Evolutionary conservation across 2,888 invertebrate genomes (phyloP).

Genomic region (Psococerastis gibbosa): DNA sequence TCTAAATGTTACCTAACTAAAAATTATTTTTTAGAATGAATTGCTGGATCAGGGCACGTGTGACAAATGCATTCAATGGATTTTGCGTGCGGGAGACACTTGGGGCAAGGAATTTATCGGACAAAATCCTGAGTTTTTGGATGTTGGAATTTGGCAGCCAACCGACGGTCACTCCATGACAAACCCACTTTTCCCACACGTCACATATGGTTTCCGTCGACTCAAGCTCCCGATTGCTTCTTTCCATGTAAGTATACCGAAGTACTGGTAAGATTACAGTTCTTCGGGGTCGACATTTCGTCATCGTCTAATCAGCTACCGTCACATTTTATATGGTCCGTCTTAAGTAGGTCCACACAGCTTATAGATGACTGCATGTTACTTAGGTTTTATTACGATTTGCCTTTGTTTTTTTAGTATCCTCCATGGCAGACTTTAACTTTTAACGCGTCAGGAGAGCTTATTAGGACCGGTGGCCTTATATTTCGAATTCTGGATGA

Average conservation of each 20-base stretch:
- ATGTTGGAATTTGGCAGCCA: slow-evolving; percentile 58
- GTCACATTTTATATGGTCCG: slow-evolving; percentile 4
- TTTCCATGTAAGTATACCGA: slow-evolving; percentile 50
- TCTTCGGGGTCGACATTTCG: no score
- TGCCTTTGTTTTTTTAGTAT: slow-evolving; percentile 49
- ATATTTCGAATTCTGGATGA: slow-evolving; percentile 64
- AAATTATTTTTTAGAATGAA: no score
- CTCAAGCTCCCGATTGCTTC: slow-evolving; percentile 51
- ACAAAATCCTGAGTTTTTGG: slow-evolving; percentile 22
- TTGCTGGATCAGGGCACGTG: slow-evolving; percentile 26
- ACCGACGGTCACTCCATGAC: slow-evolving; percentile 42
- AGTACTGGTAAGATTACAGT: no score
- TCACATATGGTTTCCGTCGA: slow-evolving; percentile 57
- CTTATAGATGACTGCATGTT: no score
- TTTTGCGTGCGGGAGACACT: slow-evolving; percentile 33
- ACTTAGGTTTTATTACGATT: no score
- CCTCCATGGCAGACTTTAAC: slow-evolving; percentile 72
- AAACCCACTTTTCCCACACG: slow-evolving; percentile 62
- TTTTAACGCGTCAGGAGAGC: slow-evolving; percentile 35
- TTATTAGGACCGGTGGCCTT: slow-evolving; percentile 43
- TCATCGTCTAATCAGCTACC: no score
- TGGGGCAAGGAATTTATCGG: slow-evolving; percentile 28
- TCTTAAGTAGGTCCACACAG: no score
- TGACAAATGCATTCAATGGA: slow-evolving; percentile 37
- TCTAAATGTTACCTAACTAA: no score